These are phyloP conservation scores for Rhizoglyphus robini DNA, from an alignment of 1,140 invertebrate genomes.

Conservation along the genomic window DNA sequence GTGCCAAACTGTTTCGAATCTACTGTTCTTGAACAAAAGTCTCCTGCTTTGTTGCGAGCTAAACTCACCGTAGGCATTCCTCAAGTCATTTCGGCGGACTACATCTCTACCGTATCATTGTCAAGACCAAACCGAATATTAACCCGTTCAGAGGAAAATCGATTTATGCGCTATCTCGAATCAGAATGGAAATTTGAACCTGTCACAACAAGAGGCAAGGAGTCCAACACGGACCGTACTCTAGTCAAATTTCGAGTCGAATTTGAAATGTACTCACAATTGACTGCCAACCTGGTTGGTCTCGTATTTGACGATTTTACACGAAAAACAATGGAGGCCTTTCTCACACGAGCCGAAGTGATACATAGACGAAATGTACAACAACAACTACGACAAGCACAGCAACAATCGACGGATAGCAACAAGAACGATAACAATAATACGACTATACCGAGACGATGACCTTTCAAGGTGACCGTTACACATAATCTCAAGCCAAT, in stretches of 20 bases:
- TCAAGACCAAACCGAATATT: background rate
- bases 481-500: no score
- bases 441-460: no score
- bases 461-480: no score
- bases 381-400: no score
- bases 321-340: slow-evolving; percentile 6
- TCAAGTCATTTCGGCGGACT: background rate
- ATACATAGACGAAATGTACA: background rate
- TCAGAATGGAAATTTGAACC: slow-evolving; percentile 12
- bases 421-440: no score
- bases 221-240: background rate
- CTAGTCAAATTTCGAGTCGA: background rate
- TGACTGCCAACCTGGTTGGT: background rate
- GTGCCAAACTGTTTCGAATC: slow-evolving; percentile 12
- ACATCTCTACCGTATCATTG: background rate
- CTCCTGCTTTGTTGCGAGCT: background rate
- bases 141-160: background rate
- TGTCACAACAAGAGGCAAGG: background rate
- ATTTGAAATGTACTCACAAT: slow-evolving; percentile 4
- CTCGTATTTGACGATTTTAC: slow-evolving; percentile 8
- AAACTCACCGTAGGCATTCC: background rate
- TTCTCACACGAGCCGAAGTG: background rate
- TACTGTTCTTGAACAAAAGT: background rate
- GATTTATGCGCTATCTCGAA: background rate
- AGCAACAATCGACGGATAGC: no score